Evolutionary conservation across 2,888 invertebrate genomes (phyloP).

Genomic region (Helleia helle): DNA sequence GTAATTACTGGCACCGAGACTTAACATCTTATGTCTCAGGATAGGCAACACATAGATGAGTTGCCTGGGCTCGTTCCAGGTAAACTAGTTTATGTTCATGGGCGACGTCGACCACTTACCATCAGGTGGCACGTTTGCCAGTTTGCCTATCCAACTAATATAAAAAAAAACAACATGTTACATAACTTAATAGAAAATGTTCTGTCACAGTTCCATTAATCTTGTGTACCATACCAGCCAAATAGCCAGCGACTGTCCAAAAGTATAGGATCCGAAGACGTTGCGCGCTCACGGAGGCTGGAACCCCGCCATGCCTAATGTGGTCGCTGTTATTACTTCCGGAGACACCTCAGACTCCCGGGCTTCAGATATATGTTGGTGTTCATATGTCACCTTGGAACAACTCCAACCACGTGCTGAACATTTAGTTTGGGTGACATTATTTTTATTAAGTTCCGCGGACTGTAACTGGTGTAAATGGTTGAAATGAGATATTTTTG

Average conservation of each 20-base stretch:
- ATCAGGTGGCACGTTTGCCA: not conserved
- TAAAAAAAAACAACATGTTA: not conserved
- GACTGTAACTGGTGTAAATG: not conserved
- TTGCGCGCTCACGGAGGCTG: conserved; percentile 25
- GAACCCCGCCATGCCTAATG: conserved; percentile 44
- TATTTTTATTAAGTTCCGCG: not conserved
- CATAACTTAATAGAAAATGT: conserved; percentile 8
- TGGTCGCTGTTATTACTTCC: conserved; percentile 45
- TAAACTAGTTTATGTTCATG: too few relatives aligned
- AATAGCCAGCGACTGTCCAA: conserved; percentile 10
- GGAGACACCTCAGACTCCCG: conserved; percentile 18
- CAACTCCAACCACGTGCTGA: conserved; percentile 22
- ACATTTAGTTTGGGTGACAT: conserved; percentile 11
- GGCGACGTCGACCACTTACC: not conserved
- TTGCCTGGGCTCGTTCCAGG: too few relatives aligned
- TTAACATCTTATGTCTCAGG: too few relatives aligned
- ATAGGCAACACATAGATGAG: too few relatives aligned
- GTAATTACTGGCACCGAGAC: too few relatives aligned
- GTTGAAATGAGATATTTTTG: too few relatives aligned
- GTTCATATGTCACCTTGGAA: conserved; percentile 21
- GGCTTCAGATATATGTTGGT: conserved; percentile 1
- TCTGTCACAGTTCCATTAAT: conserved; percentile 13
- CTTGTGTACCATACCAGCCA: conserved; percentile 10
- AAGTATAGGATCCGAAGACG: conserved; percentile 13
- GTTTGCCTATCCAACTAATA: too few relatives aligned